A percentile compares a stretch with the other conserved stretches of the same genome.
Conservation (phyloP, 1,140 invertebrate genomes). For the Brachionus plicatilis region DNA sequence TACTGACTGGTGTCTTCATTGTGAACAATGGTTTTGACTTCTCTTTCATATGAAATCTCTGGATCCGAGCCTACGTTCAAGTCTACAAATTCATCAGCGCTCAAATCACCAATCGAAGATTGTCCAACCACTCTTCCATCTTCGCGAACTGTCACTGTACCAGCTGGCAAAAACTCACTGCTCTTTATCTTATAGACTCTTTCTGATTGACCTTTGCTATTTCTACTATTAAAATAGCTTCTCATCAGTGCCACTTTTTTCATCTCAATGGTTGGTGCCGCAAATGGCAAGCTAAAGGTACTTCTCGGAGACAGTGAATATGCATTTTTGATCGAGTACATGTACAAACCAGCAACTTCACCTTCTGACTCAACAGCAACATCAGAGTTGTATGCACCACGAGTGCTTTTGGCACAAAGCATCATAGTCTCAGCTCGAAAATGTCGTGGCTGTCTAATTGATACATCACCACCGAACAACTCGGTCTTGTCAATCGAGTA, state of each 20-base stretch:
- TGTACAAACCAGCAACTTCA: background rate
- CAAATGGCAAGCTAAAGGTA: constrained; percentile 21
- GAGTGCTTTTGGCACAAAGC: background rate
- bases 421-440: background rate
- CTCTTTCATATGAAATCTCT: background rate
- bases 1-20: constrained; percentile 8
- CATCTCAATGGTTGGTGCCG: background rate
- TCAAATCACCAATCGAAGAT: background rate
- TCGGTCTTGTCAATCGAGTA: constrained; percentile 17
- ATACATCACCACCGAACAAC: constrained; percentile 19
- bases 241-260: background rate
- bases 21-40: constrained; percentile 12
- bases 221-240: background rate
- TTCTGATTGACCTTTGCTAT: constrained; percentile 32
- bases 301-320: background rate
- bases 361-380: constrained; percentile 7
- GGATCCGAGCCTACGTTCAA: background rate
- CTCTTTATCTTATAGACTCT: background rate
- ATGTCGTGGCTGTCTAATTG: background rate
- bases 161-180: constrained; percentile 6
- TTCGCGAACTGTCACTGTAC: constrained; percentile 19
- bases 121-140: constrained; percentile 31
- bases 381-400: background rate
- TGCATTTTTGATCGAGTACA: background rate
- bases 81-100: background rate